Evolutionary conservation across 2,888 invertebrate species (phyloP).

Genomic region (Polyommatus icarus): DNA sequence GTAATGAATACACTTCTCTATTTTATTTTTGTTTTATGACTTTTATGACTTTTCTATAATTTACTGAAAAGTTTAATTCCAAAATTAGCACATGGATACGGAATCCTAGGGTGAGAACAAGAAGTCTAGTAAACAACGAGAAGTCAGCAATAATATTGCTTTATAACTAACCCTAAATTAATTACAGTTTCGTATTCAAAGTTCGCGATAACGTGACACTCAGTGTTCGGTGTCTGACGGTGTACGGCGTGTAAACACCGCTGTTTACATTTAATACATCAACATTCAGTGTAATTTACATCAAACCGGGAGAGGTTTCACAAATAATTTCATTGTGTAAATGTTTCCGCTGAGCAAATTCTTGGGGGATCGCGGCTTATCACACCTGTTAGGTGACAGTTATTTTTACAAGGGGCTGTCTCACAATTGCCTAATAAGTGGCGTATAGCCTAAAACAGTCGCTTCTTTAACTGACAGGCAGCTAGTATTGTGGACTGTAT

Average conservation of each 20-base stretch:
- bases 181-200: neutral
- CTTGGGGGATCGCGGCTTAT: neutral
- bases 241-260: conserved; percentile 1
- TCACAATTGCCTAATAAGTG: neutral
- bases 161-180: neutral
- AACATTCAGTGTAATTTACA: conserved; percentile 27
- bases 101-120: too few relatives aligned
- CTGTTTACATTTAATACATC: conserved; percentile 28
- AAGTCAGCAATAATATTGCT: neutral
- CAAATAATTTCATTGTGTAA: conserved; percentile 19
- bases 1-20: too few relatives aligned
- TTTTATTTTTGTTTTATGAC: too few relatives aligned
- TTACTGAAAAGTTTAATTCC: too few relatives aligned
- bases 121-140: neutral
- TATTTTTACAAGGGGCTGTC: neutral
- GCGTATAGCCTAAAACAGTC: neutral
- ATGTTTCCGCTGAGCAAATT: conserved; percentile 15
- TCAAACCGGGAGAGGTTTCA: conserved; percentile 18
- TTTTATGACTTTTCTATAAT: too few relatives aligned
- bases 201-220: neutral
- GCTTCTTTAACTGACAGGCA: too few relatives aligned
- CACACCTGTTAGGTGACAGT: neutral
- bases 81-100: too few relatives aligned
- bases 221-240: neutral
- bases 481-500: too few relatives aligned